phyloP scores from a whole-genome alignment of 30 jellyfish, hydroid and myxozoan genomes.

The Aurelia aurita complex sp. Pacific region DNA sequence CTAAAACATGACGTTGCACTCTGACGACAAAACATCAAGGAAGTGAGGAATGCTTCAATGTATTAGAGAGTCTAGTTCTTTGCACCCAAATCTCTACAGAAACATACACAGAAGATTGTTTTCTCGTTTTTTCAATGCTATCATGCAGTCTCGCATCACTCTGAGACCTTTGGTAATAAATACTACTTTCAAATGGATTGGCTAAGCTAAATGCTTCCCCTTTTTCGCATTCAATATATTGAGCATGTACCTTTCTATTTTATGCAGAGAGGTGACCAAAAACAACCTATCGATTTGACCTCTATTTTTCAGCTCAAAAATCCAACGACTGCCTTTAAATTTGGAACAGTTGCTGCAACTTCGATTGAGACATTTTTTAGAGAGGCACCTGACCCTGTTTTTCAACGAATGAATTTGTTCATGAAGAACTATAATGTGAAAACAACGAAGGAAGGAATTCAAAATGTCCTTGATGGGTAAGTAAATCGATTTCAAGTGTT shows the following conservation, averaged over 20 bases:
- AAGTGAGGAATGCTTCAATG: too few species aligned
- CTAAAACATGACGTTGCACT: too few species aligned
- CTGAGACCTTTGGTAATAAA: too few species aligned
- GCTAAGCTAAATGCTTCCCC: too few species aligned
- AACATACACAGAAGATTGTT: too few species aligned
- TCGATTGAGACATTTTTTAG: conserved; percentile 68
- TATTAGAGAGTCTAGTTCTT: too few species aligned
- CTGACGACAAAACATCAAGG: too few species aligned
- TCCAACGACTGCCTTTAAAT: conserved; percentile 81
- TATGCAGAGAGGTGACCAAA: neutral
- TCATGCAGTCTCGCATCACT: too few species aligned
- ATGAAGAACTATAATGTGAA: conserved; percentile 74
- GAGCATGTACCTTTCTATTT: neutral
- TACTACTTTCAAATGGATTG: too few species aligned
- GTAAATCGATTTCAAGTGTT: neutral
- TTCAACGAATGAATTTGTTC: conserved; percentile 68
- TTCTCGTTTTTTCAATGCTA: too few species aligned
- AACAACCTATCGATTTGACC: neutral
- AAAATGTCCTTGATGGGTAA: conserved; percentile 77
- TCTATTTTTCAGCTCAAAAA: conserved; percentile 57
- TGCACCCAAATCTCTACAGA: too few species aligned
- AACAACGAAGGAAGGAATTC: conserved; percentile 65
- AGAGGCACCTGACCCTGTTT: conserved; percentile 34
- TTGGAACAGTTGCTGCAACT: conserved; percentile 68
- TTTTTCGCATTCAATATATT: too few species aligned